Evolutionary conservation across 2,797 vertebrate species (phyloP).

Genomic region (Eleutherodactylus coqui): DNA sequence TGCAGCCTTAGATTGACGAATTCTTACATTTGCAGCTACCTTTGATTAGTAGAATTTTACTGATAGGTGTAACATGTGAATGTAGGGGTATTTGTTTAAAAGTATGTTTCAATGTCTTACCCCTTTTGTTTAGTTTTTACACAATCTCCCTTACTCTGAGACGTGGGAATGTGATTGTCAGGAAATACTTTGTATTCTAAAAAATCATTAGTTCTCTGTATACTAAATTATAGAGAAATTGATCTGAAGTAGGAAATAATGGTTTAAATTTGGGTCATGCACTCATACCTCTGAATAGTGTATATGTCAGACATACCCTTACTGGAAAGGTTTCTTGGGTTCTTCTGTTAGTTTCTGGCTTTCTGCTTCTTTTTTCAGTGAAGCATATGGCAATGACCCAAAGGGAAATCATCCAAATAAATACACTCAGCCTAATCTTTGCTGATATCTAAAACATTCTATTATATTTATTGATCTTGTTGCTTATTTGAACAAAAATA

Average conservation of each 20-base stretch:
- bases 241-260: background rate
- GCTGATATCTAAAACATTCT: background rate
- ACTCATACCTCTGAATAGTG: background rate
- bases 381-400: background rate
- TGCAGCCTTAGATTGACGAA: no score
- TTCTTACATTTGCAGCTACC: no score
- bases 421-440: background rate
- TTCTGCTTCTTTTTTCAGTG: background rate
- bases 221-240: background rate
- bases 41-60: no score
- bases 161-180: background rate
- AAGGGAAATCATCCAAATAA: constrained; percentile 1
- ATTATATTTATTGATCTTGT: constrained; percentile 11
- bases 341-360: background rate
- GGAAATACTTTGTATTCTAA: background rate
- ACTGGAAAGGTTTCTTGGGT: background rate
- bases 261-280: background rate
- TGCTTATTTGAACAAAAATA: background rate
- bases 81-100: background rate
- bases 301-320: background rate
- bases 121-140: no score
- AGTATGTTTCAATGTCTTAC: background rate
- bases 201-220: background rate
- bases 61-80: no score
- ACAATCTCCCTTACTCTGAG: background rate